Conservation (phyloP, 2,113 vertebrate genomes). For the Rhynchomys soricoides region DNA sequence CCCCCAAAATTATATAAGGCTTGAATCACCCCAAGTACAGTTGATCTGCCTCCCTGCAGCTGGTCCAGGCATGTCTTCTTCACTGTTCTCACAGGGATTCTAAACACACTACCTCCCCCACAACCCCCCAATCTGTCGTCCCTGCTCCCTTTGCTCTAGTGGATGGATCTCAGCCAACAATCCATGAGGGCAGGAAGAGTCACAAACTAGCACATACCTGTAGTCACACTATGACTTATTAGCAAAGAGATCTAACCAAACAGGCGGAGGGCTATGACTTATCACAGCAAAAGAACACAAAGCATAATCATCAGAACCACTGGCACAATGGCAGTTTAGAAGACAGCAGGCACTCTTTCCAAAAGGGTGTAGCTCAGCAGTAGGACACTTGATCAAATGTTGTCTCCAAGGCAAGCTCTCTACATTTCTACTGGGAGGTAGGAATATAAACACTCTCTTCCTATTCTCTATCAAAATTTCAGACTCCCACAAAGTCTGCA, state of each 20-base stretch:
- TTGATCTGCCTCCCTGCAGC: too few relatives aligned
- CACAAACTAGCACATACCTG: background rate
- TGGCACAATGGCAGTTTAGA: background rate
- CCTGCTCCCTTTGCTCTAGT: too few relatives aligned
- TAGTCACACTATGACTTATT: background rate
- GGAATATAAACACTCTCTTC: background rate
- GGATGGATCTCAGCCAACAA: too few relatives aligned
- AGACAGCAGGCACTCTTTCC: background rate
- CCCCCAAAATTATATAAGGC: too few relatives aligned
- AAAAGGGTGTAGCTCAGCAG: background rate
- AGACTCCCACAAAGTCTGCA: background rate
- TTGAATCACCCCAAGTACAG: too few relatives aligned
- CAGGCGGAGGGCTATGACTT: background rate
- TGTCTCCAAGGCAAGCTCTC: slow-evolving; percentile 7
- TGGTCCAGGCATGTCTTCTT: too few relatives aligned
- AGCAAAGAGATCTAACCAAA: background rate
- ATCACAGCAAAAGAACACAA: slow-evolving; percentile 1
- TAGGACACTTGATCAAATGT: background rate
- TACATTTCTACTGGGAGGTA: background rate
- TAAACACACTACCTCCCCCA: too few relatives aligned
- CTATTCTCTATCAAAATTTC: background rate
- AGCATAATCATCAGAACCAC: background rate
- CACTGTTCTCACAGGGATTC: too few relatives aligned
- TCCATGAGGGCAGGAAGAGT: too few relatives aligned
- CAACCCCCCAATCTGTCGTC: too few relatives aligned